Conservation (phyloP, 2,797 vertebrate genomes). For the Sebastes vulpes region DNA sequence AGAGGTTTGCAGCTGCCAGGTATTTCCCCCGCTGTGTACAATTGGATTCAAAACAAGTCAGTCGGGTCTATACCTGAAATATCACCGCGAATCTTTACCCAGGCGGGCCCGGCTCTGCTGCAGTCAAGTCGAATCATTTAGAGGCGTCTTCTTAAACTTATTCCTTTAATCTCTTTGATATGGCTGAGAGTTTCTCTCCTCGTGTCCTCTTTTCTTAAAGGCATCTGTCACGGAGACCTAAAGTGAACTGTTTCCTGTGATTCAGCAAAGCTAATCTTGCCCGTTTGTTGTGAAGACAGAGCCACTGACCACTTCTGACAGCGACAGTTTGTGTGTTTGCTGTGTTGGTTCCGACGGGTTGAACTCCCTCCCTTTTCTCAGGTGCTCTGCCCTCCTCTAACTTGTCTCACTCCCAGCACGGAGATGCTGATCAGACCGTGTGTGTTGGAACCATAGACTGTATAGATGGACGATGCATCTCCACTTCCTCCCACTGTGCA, state of each 20-base stretch:
- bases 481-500: too few species aligned
- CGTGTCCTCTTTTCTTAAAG: slow-evolving; percentile 47
- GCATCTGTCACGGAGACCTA: slow-evolving; percentile 40
- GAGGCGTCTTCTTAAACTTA: slow-evolving; percentile 62
- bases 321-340: slow-evolving; percentile 57
- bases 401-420: not conserved
- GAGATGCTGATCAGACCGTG: slow-evolving; percentile 21
- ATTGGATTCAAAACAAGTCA: slow-evolving; percentile 75
- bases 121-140: slow-evolving; percentile 62
- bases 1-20: slow-evolving; percentile 46
- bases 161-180: slow-evolving; percentile 69
- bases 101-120: slow-evolving; percentile 45
- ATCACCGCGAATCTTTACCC: slow-evolving; percentile 53
- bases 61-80: slow-evolving; percentile 45
- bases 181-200: slow-evolving; percentile 40
- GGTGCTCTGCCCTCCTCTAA: slow-evolving; percentile 10
- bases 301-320: slow-evolving; percentile 52
- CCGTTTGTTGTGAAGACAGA: slow-evolving; percentile 54
- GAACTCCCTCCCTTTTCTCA: slow-evolving; percentile 44
- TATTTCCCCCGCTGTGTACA: slow-evolving; percentile 54
- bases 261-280: slow-evolving; percentile 54
- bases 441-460: too few species aligned
- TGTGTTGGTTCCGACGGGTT: slow-evolving; percentile 47
- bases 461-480: too few species aligned
- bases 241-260: slow-evolving; percentile 58